These are phyloP conservation scores for Drosophila aff. DNA, from an alignment of 1,140 invertebrate species.

Conservation along the genomic window DNA sequence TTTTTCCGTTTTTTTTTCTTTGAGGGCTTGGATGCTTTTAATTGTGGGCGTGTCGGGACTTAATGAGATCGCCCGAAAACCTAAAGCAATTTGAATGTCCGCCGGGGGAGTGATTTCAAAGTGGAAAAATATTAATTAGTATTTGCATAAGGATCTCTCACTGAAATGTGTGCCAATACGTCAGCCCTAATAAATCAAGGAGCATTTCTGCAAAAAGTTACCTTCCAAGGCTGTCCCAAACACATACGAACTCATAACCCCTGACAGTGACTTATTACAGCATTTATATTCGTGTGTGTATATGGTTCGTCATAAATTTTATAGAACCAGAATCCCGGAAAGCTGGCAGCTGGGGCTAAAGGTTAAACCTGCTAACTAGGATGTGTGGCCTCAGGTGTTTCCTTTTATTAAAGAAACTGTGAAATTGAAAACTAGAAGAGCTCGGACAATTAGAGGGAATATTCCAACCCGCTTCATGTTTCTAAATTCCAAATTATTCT, in stretches of 20 bases:
- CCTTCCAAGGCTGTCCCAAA: slow-evolving; percentile 51
- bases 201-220: slow-evolving; percentile 58
- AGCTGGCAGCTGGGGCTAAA: slow-evolving; percentile 11
- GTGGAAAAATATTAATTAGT: slow-evolving; percentile 45
- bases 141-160: slow-evolving; percentile 18
- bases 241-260: slow-evolving; percentile 38
- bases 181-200: slow-evolving; percentile 63
- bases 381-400: slow-evolving; percentile 6
- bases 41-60: slow-evolving; percentile 66
- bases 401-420: not conserved
- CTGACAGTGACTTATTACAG: slow-evolving; percentile 75
- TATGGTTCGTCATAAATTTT: slow-evolving; percentile 57
- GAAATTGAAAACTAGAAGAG: not conserved
- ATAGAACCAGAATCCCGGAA: slow-evolving; percentile 32
- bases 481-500: slow-evolving; percentile 1
- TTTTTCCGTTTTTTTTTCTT: slow-evolving; percentile 15
- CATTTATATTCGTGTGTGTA: slow-evolving; percentile 45
- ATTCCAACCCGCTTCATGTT: not conserved
- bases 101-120: slow-evolving; percentile 48
- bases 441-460: not conserved
- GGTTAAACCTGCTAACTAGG: slow-evolving; percentile 14
- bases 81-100: slow-evolving; percentile 26
- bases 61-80: slow-evolving; percentile 55
- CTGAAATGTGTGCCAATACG: slow-evolving; percentile 46
- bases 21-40: slow-evolving; percentile 36